Conservation (phyloP, 1,140 invertebrate species). For the Trachymyrmex septentrionalis region DNA sequence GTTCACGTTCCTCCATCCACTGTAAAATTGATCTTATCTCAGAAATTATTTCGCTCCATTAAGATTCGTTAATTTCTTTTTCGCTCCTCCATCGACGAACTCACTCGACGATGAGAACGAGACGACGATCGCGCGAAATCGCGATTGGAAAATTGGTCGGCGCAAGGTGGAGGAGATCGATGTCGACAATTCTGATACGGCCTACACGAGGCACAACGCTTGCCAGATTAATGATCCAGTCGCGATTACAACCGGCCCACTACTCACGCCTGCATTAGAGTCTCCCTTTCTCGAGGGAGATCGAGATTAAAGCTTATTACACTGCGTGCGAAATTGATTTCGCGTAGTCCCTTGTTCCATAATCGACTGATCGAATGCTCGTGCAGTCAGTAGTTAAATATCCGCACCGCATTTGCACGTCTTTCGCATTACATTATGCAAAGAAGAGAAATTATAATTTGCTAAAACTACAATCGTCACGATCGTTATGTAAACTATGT, state of each 20-base stretch:
- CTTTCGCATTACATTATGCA: constrained; percentile 13
- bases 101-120: not conserved
- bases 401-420: constrained; percentile 33
- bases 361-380: constrained; percentile 68
- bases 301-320: constrained; percentile 80
- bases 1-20: constrained; percentile 14
- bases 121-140: constrained; percentile 32
- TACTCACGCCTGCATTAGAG: constrained; percentile 76
- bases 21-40: constrained; percentile 69
- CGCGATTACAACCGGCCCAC: constrained; percentile 73
- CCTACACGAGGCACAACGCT: constrained; percentile 70
- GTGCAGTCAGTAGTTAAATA: constrained; percentile 43
- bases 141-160: constrained; percentile 54
- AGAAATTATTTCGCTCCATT: constrained; percentile 37
- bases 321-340: constrained; percentile 77
- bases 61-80: constrained; percentile 25
- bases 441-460: constrained; percentile 25
- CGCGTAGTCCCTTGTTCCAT: constrained; percentile 66
- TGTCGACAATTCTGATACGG: constrained; percentile 74
- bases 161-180: constrained; percentile 71
- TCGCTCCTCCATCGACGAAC: not conserved
- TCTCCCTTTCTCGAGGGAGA: constrained; percentile 72
- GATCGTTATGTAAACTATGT: constrained; percentile 36
- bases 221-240: constrained; percentile 79
- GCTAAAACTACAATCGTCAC: constrained; percentile 65